Evolutionary conservation across 2,797 vertebrate species (phyloP), one percentile per base, ranked within the genome.

Genomic region (Chiloscyllium punctatum): DNA sequence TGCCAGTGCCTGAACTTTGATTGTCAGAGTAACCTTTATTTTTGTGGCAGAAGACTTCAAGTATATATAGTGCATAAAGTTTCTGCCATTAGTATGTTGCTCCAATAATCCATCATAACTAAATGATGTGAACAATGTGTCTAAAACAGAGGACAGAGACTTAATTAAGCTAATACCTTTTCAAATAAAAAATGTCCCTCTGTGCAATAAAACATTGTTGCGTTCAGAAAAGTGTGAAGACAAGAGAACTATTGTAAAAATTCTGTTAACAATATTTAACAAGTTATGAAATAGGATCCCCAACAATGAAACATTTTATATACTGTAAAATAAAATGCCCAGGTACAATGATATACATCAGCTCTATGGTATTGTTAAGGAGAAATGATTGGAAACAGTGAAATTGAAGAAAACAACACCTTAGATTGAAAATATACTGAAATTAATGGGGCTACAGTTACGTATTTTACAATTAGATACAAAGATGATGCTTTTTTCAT

Each of bases 271-370:
- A 37, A 68, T n/a, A 42, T 68, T 69, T 68, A 68, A 92, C 33
- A 92, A 18, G 21, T 62, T 91, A 37, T 48, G 33, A n/a, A 91
- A 66, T 66, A n/a, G 33, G 30, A 91, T 91, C 33, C 62, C 21
- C 18, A 92, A 53, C 62, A 92, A 92, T 68, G 16, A 92, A 92
- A 92, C 37, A 69, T 92, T 92, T 91, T 5, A 91, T 37, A 23
- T 92, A 68, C 37, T 69, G 7, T 69, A 23, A 23, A 68, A 42
- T 92, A 69, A 69, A 92, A 23, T 37, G 90, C 68, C 23, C 23
- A 69, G 7, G n/a, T 92, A 92, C 87, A 90, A 91, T 91, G 57
- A 91, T 91, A 57, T 21, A 91, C 16, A 62, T 91, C 88, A 91
- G 66, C 4, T 66, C 5, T 27, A n/a, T 3, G 27, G 53, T 62